These are phyloP conservation scores for Mormoops blainvillei DNA, from an alignment of 2,113 vertebrate genomes.

Conservation along the genomic window DNA sequence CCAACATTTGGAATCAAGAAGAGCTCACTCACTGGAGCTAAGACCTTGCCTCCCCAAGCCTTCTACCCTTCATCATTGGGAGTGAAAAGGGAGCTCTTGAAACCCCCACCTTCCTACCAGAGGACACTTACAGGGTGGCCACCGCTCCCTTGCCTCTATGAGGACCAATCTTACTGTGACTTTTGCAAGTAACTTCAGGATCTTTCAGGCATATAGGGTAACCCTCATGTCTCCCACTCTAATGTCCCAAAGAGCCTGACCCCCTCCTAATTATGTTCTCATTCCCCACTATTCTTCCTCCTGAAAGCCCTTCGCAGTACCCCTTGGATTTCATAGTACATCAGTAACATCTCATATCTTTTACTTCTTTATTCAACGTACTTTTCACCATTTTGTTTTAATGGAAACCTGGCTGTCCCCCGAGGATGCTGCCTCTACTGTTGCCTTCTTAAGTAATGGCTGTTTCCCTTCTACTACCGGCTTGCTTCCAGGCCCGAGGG, in stretches of 20 bases:
- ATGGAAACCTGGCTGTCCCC: not conserved
- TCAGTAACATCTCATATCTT: not conserved
- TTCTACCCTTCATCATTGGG: not conserved
- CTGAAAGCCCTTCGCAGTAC: not conserved
- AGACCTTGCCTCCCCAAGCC: not conserved
- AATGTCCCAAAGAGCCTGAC: not conserved
- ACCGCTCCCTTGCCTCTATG: not conserved
- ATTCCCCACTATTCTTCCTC: not conserved
- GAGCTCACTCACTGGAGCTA: not conserved
- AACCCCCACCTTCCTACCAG: not conserved
- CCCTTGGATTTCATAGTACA: not conserved
- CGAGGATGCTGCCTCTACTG: not conserved
- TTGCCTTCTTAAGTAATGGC: not conserved
- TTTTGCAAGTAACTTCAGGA: not conserved
- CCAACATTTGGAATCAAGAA: not conserved
- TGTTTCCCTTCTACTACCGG: not conserved
- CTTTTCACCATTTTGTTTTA: not conserved
- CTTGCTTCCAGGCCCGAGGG: not conserved
- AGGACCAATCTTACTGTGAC: not conserved
- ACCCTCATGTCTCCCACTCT: not conserved
- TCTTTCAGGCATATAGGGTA: not conserved
- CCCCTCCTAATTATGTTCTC: not conserved
- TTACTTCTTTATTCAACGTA: not conserved
- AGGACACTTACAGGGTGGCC: not conserved
- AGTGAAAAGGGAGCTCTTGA: not conserved